Evolutionary conservation across 35 echinoderm and acorn worm genomes (phyloP).

Genomic region (Stichopus chloronotus): DNA sequence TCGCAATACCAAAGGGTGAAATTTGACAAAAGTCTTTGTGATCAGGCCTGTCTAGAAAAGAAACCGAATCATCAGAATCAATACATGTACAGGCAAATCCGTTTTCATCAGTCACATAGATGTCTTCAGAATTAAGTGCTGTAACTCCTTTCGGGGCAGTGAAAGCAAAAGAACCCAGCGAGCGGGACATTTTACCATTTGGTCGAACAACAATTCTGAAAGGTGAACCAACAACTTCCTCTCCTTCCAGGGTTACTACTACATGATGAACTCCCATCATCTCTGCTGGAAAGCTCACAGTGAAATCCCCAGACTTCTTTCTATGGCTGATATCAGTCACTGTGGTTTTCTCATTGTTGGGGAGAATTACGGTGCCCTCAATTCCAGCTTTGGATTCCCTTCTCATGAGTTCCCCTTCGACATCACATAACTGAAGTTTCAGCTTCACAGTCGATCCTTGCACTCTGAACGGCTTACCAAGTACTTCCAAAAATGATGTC

Average conservation of each 20-base stretch:
- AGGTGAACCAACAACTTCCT: not conserved
- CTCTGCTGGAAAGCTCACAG: not conserved
- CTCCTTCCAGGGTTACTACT: not conserved
- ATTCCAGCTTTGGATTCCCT: not conserved
- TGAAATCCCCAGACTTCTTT: not conserved
- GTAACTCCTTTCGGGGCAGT: not conserved
- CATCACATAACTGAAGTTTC: conserved; percentile 32
- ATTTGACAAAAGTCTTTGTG: not conserved
- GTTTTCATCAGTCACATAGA: not conserved
- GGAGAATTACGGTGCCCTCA: not conserved
- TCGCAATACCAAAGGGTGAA: conserved; percentile 1
- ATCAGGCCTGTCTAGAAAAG: not conserved
- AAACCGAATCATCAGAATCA: not conserved
- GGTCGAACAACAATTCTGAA: not conserved
- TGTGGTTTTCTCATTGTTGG: not conserved
- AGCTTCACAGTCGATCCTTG: conserved; percentile 23
- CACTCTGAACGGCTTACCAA: not conserved
- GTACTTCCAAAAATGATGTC: conserved; percentile 7
- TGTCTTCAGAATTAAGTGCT: not conserved
- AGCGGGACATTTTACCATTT: not conserved
- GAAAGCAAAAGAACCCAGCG: not conserved
- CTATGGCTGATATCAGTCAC: not conserved
- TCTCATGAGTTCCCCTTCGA: not conserved
- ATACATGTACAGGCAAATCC: too few relatives aligned
- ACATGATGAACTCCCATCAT: not conserved